Evolutionary conservation across 2,113 vertebrate species (phyloP).

Genomic region (Pseudorectes ferrugineus): DNA sequence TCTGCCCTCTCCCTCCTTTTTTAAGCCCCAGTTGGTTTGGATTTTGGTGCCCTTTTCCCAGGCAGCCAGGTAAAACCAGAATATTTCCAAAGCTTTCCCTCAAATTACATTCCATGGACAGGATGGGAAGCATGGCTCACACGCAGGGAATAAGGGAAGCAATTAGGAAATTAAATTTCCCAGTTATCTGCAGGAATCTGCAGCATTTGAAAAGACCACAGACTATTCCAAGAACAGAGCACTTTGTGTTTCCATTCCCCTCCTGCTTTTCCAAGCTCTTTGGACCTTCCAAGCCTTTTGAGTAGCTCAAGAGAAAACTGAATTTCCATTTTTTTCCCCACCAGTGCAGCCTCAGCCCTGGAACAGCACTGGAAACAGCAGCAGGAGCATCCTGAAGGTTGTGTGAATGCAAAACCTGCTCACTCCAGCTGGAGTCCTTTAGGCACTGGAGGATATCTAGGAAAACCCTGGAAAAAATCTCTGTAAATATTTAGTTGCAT

Average conservation of each 20-base stretch:
- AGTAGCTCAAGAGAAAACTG: background rate
- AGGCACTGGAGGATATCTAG: background rate
- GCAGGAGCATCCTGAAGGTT: background rate
- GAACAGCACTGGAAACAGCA: background rate
- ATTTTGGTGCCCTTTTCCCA: background rate
- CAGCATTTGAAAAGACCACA: background rate
- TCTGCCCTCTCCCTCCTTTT: background rate
- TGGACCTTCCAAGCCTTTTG: background rate
- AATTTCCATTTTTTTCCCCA: background rate
- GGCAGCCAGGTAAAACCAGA: background rate
- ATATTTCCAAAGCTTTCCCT: background rate
- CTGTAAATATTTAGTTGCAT: background rate
- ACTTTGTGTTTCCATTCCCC: background rate
- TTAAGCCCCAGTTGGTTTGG: accelerated
- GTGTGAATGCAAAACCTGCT: background rate
- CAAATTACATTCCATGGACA: background rate
- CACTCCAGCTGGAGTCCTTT: background rate
- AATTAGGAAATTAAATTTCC: background rate
- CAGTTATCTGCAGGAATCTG: background rate
- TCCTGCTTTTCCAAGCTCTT: background rate
- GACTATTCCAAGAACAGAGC: background rate
- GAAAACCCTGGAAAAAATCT: background rate
- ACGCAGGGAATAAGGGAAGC: background rate
- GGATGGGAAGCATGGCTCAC: background rate
- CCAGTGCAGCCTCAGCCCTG: background rate